phyloP scores from a whole-genome alignment of 2,888 invertebrate species.

The Oxyteleia sp. region DNA sequence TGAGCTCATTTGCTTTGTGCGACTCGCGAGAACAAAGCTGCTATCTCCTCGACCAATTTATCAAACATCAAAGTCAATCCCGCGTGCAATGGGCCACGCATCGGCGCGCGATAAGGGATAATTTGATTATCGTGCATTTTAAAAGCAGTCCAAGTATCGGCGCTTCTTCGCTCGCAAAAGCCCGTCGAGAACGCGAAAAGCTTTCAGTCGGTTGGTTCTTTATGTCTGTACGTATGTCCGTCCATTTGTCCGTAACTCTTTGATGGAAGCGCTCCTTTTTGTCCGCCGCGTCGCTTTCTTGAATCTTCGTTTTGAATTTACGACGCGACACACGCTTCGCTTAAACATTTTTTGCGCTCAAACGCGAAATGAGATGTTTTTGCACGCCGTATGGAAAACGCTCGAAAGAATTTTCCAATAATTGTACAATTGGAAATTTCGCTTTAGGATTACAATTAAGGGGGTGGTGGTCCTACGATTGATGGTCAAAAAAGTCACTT shows the following conservation, averaged over 20 bases:
- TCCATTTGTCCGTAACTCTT: constrained; percentile 58
- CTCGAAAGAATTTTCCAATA: too few relatives aligned
- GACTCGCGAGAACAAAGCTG: constrained; percentile 52
- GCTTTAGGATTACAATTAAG: too few relatives aligned
- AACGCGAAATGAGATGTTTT: too few relatives aligned
- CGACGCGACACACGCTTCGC: too few relatives aligned
- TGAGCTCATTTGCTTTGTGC: constrained; percentile 49
- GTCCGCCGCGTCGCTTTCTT: too few relatives aligned
- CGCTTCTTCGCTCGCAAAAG: constrained; percentile 54
- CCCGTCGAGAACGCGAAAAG: constrained; percentile 42
- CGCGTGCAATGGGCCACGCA: constrained; percentile 43
- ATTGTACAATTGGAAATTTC: too few relatives aligned
- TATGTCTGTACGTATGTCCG: constrained; percentile 48
- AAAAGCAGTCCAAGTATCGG: constrained; percentile 64
- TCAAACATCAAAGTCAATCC: constrained; percentile 71
- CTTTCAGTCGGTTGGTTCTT: constrained; percentile 60
- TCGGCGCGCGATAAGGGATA: constrained; percentile 59
- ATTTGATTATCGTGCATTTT: constrained; percentile 65
- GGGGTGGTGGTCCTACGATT: too few relatives aligned
- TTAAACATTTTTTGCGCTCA: too few relatives aligned
- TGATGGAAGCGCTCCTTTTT: constrained; percentile 2
- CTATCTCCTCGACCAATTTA: constrained; percentile 61
- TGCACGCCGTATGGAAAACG: too few relatives aligned
- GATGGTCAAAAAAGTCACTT: too few relatives aligned
- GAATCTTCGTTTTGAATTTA: too few relatives aligned